Evolutionary conservation across 2,113 vertebrate species (phyloP), one percentile per base, ranked within the genome.

Genomic region (Riparia riparia): DNA sequence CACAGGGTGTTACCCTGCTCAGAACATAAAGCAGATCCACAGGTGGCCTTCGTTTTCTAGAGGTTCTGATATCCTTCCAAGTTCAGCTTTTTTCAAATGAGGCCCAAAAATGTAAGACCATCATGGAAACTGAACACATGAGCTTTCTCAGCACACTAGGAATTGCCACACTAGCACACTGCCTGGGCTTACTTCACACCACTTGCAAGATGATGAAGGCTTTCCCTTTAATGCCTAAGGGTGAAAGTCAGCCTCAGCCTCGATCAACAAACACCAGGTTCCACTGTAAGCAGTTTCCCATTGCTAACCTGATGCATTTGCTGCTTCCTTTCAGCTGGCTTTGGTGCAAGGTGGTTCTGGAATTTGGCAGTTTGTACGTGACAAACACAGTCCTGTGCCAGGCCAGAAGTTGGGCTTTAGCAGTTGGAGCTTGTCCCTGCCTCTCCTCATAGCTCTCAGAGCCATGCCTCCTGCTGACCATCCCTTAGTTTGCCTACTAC

Each of bases 151-250:
- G 53, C 29, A 51, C 2, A 4, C 45, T 10, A 10, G 7, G 41
- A 76, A 58, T 9, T 5, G 2, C 14, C 34, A 18, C 4, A 4
- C 14, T 3, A 9, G 57, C 1, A 3, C 0, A 16, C 5, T 28
- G 20, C 9, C 61, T 15, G 4, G n/a, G 6, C 16, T 77, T 37
- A 74, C 26, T 44, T 74, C 14, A 64, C 3, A 18, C 7, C 14
- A 10, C 41, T 14, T 34, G 9, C 47, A 81, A 54, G 12, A 39
- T 3, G 6, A 63, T 20, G 56, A 10, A 29, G 28, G 24, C 56
- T 68, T 90, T 74, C 14, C 25, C 17, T 68, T 60, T 28, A 44
- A 37, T 29, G 49, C 34, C 32, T 15, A 34, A 32, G 31, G 17
- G 25, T 54, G 9, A 73, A 83, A 84, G 26, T 26, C 42, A 74